Base-by-base conservation (phyloP, 2,888 invertebrate genomes). In the Eristalis pertinax region DNA sequence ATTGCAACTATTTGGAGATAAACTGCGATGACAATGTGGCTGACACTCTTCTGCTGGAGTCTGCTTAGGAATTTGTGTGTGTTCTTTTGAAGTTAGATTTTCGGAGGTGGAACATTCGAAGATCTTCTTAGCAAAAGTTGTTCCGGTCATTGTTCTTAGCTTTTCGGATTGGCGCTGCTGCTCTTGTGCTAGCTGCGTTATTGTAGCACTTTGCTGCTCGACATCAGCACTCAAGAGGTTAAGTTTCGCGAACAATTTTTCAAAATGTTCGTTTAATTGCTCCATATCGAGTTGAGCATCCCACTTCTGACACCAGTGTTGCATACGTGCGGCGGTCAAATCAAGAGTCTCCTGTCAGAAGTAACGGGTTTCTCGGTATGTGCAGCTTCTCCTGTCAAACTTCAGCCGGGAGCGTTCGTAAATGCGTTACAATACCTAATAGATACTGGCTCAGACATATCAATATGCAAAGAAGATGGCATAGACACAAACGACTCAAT, bases 251-350 rank as follows among this genome's bases (percentile, higher is more conserved):
- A 63, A 22, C 15, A 73, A 7, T 73, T 73, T 32, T 41, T 73
- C 32, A 2, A 73, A 22, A 24, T 15, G 3, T 13, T 26, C 60
- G 5, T 60, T 63, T 73, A 73, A 32, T 38, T 64, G 8, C 50
- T n/a, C 64, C 50, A 64, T 64, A 35, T 50, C 64, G 50, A 32
- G 8, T 64, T 50, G 15, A 64, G 43, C 1, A 60, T 75, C 75
- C 56, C 64, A 69, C 64, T 77, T 77, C 63, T 77, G 50, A 77
- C 62, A 63, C 62, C 68, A 68, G 32, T 62, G 69, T 69, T 77
- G 65, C 75, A 29, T 22, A 29, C 26, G 65, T 22, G 38, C 65
- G 29, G 13, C n/a, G n/a, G n/a, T n/a, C n/a, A n/a, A n/a, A n/a
- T n/a, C n/a, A n/a, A n/a, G n/a, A n/a, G n/a, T n/a, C n/a, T n/a